These are phyloP conservation scores for Nicator chloris DNA, from an alignment of 2,113 vertebrate species.

Conservation along the genomic window DNA sequence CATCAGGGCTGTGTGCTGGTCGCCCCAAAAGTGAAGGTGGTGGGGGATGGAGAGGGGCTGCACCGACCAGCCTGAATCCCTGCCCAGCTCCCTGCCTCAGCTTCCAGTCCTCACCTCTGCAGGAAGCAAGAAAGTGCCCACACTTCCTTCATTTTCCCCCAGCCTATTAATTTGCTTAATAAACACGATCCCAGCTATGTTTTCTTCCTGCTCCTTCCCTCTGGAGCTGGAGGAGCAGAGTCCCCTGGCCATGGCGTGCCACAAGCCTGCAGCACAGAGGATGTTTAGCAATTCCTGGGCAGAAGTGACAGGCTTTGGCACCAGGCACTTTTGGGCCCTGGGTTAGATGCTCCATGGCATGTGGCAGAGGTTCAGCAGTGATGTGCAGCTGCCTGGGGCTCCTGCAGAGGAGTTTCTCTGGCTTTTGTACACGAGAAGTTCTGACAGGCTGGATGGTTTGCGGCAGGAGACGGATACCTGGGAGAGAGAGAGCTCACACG, in stretches of 20 bases:
- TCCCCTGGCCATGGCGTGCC: background rate
- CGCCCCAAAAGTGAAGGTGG: background rate
- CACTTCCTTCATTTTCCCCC: background rate
- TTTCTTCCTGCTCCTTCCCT: background rate
- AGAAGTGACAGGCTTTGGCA: background rate
- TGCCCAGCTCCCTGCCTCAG: background rate
- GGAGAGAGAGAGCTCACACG: background rate
- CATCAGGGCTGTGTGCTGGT: background rate
- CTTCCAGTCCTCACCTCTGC: background rate
- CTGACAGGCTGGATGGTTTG: background rate
- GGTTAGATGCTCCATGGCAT: background rate
- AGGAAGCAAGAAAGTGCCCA: background rate
- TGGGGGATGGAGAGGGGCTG: rapidly evolving
- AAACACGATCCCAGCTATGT: background rate
- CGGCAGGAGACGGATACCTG: background rate
- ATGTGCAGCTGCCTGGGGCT: background rate
- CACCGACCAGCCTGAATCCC: rapidly evolving
- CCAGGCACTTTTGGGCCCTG: background rate
- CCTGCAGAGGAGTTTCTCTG: background rate
- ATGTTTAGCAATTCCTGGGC: background rate
- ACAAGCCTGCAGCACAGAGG: background rate
- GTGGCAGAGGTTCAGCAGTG: background rate
- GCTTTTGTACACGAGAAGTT: background rate
- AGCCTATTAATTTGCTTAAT: conserved; percentile 18
- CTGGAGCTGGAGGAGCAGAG: background rate